Evolutionary conservation across 2,888 invertebrate genomes (phyloP), one percentile per base, ranked within the genome.

Genomic region (Apoda limacodes): DNA sequence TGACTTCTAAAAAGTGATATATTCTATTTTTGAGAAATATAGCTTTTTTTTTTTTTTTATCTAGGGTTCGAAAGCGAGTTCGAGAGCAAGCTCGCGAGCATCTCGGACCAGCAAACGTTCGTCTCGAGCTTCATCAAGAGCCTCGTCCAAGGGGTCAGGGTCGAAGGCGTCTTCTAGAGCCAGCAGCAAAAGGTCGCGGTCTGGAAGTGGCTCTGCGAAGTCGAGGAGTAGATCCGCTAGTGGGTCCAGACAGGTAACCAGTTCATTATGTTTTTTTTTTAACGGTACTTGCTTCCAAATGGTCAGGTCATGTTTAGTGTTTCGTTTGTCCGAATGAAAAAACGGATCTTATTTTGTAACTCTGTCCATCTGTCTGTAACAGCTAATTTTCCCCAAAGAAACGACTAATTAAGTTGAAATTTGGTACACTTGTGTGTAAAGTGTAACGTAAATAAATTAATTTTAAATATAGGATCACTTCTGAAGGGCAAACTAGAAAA

Each of bases 161-260:
- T 71, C 71, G 4, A 61, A 60, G 38, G 62, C 62, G 1, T 67
- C 68, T 0, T 75, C 74, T 1, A 46, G 50, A 5, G 71, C 69
- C 10, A 65, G 67, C 33, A 70, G 72, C 3, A 55, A 60, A 21
- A 57, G 57, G 20, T 71, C 74, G 1, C 60, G 48, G 2, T 70
- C 70, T 1, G 64, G 55, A 1, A 69, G 69, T 25, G 72, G 60
- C 5, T 69, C 71, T 1, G 68, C 58, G 2, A 54, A 63, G 15
- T 75, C 76, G 2, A 62, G 62, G 25, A 76, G 74, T 43, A 50
- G 74, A 1, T 78, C 80, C 1, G 52, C 43, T 0, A 78, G 76
- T 43, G 76, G 72, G 0, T 76, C 76, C 9, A 60, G 59, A 55
- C 64, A 64, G 62, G 78, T 59, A 36, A 37, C 40, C 2, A 22